Percentiles rank a stretch among this genome's conserved stretches.
phyloP scores from a whole-genome alignment of 2,113 vertebrate species.

The Psettodes erumei region DNA sequence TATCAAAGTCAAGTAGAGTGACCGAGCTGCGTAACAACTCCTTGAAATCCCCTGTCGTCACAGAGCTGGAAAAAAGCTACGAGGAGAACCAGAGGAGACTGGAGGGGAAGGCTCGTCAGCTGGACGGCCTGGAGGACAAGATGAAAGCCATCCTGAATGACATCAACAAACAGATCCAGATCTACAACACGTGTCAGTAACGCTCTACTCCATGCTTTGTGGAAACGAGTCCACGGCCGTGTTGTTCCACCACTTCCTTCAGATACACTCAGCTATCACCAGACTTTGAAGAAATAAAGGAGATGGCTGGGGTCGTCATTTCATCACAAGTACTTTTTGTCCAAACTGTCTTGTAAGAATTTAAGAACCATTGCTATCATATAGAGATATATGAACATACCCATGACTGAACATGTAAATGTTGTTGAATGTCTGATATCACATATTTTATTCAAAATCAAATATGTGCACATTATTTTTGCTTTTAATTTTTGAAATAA shows the following conservation, averaged over 20 bases:
- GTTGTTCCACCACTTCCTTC: background rate
- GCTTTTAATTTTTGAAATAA: constrained; percentile 22
- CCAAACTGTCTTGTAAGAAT: constrained; percentile 4
- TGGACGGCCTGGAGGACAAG: constrained; percentile 94
- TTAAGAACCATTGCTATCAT: constrained; percentile 6
- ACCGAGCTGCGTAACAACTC: background rate
- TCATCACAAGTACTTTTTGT: constrained; percentile 6
- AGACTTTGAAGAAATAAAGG: background rate
- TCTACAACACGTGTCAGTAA: constrained; percentile 98
- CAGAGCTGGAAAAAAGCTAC: constrained; percentile 92
- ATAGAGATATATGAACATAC: constrained; percentile 13
- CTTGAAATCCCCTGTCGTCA: background rate
- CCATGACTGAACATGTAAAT: constrained; percentile 1
- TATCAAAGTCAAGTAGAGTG: background rate
- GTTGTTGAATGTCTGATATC: constrained; percentile 8
- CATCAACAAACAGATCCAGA: constrained; percentile 97
- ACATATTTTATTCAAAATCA: constrained; percentile 23
- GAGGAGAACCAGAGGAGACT: constrained; percentile 90
- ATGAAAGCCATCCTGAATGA: constrained; percentile 91
- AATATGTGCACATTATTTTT: constrained; percentile 32
- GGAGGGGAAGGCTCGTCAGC: constrained; percentile 91
- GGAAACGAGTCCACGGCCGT: background rate
- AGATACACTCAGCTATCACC: background rate
- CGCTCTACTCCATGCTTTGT: background rate
- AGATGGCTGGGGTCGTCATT: background rate